Percentiles rank a stretch among this genome's conserved stretches.
phyloP scores from a whole-genome alignment of 2,113 vertebrate genomes.

The Oreochromis spilurus region DNA sequence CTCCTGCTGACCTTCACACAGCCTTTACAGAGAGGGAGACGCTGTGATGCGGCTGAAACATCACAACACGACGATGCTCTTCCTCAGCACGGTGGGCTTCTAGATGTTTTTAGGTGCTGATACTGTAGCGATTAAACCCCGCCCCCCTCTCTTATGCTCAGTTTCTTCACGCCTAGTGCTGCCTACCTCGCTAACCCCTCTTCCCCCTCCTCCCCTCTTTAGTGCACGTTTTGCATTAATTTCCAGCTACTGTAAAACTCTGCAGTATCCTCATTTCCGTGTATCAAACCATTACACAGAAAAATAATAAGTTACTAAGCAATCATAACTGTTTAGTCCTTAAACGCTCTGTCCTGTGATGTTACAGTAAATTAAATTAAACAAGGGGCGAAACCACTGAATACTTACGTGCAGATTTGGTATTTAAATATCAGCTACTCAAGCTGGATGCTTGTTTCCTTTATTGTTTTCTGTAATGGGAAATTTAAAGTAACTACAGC shows the following conservation, averaged over 20 bases:
- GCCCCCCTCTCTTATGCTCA: background rate
- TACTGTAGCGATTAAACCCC: slow-evolving; percentile 47
- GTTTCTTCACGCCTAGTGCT: slow-evolving; percentile 2
- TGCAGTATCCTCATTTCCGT: slow-evolving; percentile 1
- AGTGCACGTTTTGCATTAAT: background rate
- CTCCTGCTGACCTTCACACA: slow-evolving; percentile 45
- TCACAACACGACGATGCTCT: background rate
- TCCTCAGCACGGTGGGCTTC: slow-evolving; percentile 39
- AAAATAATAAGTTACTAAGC: background rate
- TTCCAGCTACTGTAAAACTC: background rate
- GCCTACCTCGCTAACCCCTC: slow-evolving; percentile 47
- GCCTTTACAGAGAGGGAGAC: slow-evolving; percentile 30
- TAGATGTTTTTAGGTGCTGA: slow-evolving; percentile 58
- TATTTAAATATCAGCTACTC: background rate
- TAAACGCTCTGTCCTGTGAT: background rate
- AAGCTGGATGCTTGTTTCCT: background rate
- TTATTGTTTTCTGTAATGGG: background rate
- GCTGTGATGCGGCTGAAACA: slow-evolving; percentile 19
- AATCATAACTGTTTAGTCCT: background rate
- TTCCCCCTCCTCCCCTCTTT: background rate
- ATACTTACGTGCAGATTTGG: rapidly evolving
- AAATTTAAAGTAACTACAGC: background rate
- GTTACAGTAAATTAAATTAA: background rate
- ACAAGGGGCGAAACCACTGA: background rate
- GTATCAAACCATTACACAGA: background rate